Evolutionary conservation across 2,888 invertebrate genomes (phyloP).

Genomic region (Pemphredon lugubris): DNA sequence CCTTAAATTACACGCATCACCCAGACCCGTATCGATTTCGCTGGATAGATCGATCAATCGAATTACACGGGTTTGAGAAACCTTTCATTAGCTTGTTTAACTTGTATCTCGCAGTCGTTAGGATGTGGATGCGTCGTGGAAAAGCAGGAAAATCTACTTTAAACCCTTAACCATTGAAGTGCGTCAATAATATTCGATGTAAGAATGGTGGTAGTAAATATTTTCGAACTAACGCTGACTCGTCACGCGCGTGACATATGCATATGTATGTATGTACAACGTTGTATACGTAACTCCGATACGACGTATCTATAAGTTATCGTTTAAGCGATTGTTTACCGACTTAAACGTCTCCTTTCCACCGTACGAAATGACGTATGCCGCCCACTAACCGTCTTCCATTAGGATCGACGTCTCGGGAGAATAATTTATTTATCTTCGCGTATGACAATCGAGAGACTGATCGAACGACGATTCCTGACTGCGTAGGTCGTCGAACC

Average conservation of each 20-base stretch:
- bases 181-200: too few species aligned
- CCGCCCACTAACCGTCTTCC: conserved; percentile 44
- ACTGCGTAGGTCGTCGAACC: conserved; percentile 51
- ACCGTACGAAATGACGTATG: conserved; percentile 46
- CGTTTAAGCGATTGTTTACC: conserved; percentile 44
- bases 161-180: too few species aligned
- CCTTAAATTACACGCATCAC: conserved; percentile 69
- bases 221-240: too few species aligned
- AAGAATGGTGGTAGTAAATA: too few species aligned
- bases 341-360: conserved; percentile 50
- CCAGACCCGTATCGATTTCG: conserved; percentile 65
- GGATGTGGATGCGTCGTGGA: not conserved
- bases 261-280: too few species aligned
- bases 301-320: conserved; percentile 24
- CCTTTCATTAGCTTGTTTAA: conserved; percentile 46
- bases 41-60: conserved; percentile 74
- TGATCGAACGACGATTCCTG: conserved; percentile 69
- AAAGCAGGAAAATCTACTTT: too few species aligned
- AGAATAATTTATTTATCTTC: conserved; percentile 77
- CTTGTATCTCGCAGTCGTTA: conserved; percentile 17
- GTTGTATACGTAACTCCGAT: not conserved
- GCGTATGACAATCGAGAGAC: conserved; percentile 76
- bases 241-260: too few species aligned
- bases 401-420: conserved; percentile 60
- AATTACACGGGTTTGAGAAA: conserved; percentile 64